Base-by-base conservation (phyloP, 2,888 invertebrate species). In the Heteropelma amictum region DNA sequence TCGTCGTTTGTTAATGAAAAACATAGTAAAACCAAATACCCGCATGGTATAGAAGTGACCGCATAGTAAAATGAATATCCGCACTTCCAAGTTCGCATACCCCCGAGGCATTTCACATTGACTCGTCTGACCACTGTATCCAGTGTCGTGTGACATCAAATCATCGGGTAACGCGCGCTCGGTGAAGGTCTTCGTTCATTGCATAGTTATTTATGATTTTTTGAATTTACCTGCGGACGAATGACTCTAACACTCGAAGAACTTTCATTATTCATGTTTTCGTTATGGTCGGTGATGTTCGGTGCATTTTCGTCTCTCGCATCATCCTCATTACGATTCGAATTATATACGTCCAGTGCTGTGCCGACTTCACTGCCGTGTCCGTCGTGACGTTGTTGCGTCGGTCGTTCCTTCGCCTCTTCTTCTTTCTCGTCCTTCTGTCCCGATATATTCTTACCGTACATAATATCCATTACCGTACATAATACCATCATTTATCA, bases 401-500 rank as follows among this genome's bases (percentile, higher is more conserved):
- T 51, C 28, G 12, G 51, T 2, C 30, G 42, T 17, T 42, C 42
- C 14, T 42, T 42, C 19, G n/a, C 14, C 8, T 42, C 19, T 42
- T 51, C 51, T 14, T 30, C 28, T 14, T 51, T 14, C 51, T 51
- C 51, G 51, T 51, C 51, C 51, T 14, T 28, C 28, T 51, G 12
- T 51, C 30, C 28, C 51, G 51, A 30, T 10, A 51, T 51, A 51
- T 51, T 51, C 28, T 26, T 28, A 51, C 28, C 51, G 28, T 51
- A 51, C 26, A 51, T 51, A 28, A 51, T 51, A 51, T 30, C 30
- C 12, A n/a, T n/a, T n/a, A n/a, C n/a, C n/a, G n/a, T n/a, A n/a
- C n/a, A n/a, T n/a, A 51, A 33, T 17, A 51, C 51, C 30, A 51
- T 12, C n/a, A 51, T 51, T 26, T 51, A 51, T 51, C 51, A 14